Conservation (phyloP, 2,113 vertebrate genomes). For the Cyphomyrus plagiostoma region DNA sequence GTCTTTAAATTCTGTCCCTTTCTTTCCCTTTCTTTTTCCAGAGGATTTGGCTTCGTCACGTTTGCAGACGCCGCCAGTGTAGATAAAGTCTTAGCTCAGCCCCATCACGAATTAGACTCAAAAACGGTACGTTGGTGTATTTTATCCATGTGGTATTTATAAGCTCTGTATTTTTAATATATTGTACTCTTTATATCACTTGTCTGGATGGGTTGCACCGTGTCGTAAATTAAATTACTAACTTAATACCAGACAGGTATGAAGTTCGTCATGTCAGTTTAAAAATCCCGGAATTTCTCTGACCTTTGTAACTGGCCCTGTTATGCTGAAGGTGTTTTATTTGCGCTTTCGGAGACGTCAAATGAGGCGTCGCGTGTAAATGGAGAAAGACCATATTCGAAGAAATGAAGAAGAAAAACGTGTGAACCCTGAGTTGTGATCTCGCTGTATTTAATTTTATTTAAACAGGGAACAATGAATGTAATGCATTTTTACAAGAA, state of each 20-base stretch:
- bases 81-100: conserved; percentile 96
- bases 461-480: conserved; percentile 10
- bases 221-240: not conserved
- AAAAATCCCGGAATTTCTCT: not conserved
- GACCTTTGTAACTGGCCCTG: not conserved
- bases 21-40: conserved; percentile 51
- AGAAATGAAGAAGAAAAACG: conserved; percentile 8
- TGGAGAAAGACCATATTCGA: not conserved
- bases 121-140: conserved; percentile 83
- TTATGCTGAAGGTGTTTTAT: not conserved
- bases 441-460: conserved; percentile 1
- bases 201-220: not conserved
- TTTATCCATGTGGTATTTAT: conserved; percentile 23
- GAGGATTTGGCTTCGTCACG: conserved; percentile 95
- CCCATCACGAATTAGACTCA: conserved; percentile 94
- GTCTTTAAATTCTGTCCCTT: not conserved
- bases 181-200: conserved; percentile 17
- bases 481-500: conserved; percentile 17
- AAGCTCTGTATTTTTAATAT: not conserved
- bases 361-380: not conserved
- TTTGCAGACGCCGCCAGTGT: conserved; percentile 94
- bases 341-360: not conserved
- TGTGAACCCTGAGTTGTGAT: not conserved
- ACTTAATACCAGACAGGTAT: not conserved
- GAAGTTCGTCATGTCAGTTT: not conserved